Evolutionary conservation across 2,888 invertebrate genomes (phyloP).

Genomic region (Alviniconcha strummeri): DNA sequence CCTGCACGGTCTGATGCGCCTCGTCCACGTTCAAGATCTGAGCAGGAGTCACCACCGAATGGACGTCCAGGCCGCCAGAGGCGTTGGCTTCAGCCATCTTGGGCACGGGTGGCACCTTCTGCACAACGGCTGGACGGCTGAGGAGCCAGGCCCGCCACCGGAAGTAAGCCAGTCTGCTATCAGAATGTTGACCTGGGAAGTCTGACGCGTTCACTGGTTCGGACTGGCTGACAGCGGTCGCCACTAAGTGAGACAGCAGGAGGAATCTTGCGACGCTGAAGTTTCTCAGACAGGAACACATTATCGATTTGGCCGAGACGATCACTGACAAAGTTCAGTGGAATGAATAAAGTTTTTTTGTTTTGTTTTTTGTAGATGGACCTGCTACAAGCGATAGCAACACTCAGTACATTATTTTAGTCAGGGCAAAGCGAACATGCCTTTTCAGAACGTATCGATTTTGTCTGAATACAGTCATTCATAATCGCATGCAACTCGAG

Average conservation of each 20-base stretch:
- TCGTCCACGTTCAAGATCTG: neutral
- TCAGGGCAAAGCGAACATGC: no score
- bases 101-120: slow-evolving; percentile 10
- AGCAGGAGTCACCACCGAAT: neutral
- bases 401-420: no score
- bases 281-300: no score
- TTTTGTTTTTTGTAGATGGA: no score
- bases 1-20: neutral
- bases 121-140: neutral
- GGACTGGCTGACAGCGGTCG: neutral
- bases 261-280: neutral
- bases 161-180: slow-evolving; percentile 3
- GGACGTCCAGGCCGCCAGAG: neutral
- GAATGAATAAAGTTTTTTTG: no score
- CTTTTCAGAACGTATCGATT: no score
- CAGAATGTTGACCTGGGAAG: neutral
- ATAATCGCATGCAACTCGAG: no score
- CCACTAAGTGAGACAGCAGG: neutral
- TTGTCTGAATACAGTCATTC: no score
- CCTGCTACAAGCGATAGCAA: no score
- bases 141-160: slow-evolving; percentile 3
- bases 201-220: neutral
- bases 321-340: no score
- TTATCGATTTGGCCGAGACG: no score
- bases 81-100: neutral